Evolutionary conservation across 2,113 vertebrate species (phyloP).

Genomic region (Calyptommatus sinebrachiatus): DNA sequence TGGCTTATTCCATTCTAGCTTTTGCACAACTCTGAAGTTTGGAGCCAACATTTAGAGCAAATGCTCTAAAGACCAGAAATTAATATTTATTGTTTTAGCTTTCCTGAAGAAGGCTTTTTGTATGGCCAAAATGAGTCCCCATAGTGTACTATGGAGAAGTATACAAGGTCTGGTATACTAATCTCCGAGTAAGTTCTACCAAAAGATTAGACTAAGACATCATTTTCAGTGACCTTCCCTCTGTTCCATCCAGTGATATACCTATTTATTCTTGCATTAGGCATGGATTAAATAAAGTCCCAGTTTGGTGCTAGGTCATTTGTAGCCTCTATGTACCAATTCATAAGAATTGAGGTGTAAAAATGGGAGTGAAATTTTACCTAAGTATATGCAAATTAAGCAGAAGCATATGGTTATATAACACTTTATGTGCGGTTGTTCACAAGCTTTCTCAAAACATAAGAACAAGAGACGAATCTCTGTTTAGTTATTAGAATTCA

Average conservation of each 20-base stretch:
- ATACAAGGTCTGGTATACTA: too few relatives aligned
- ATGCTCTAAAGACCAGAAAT: too few relatives aligned
- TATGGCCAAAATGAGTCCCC: too few relatives aligned
- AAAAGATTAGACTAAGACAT: too few relatives aligned
- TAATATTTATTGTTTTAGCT: too few relatives aligned
- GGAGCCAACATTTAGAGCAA: too few relatives aligned
- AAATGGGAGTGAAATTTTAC: neutral
- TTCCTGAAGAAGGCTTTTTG: too few relatives aligned
- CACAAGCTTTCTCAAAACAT: slow-evolving; percentile 17
- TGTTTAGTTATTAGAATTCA: slow-evolving; percentile 11
- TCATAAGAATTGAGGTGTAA: neutral
- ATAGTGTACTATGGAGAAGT: too few relatives aligned
- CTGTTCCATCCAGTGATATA: neutral
- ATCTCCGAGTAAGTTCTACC: too few relatives aligned
- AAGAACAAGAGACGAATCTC: slow-evolving; percentile 15
- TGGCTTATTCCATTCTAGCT: too few relatives aligned
- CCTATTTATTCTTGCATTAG: neutral
- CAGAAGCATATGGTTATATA: neutral
- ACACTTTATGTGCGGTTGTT: slow-evolving; percentile 13
- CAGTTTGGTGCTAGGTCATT: neutral
- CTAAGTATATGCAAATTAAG: neutral
- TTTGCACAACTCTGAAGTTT: too few relatives aligned
- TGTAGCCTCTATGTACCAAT: neutral
- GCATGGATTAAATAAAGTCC: neutral
- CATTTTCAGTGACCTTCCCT: too few relatives aligned